Evolutionary conservation across 92 coral and sea anemone genomes (phyloP), one percentile per base, ranked within the genome.

Genomic region (Palythoa heliodiscus): DNA sequence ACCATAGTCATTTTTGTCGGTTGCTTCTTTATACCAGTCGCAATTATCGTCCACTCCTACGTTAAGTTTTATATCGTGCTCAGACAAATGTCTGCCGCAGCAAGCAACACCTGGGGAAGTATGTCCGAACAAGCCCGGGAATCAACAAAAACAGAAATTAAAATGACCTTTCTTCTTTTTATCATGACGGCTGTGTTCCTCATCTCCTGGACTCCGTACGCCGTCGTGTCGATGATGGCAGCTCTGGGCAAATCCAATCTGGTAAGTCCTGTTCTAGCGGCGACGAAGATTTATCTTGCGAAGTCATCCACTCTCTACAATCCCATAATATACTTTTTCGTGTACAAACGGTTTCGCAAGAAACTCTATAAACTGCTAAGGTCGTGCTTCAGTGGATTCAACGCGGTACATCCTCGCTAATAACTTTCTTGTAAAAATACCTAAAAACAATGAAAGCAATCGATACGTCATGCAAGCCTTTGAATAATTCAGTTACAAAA

Each of bases 281-380:
- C 66, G 24, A 67, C 35, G 67, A 55, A 55, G 22, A 57, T 57
- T 10, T 76, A 76, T 54, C 67, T 76, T 25, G 82, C 82, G 5
- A 76, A 76, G 82, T 76, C 82, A 53, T 76, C 82, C 7, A 76
- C 60, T 57, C 50, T 76, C 47, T 76, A 76, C 68, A 76, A 72
- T n/a, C 77, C 77, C 22, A 40, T 72, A 39, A 39, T 72, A 40
- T 72, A 72, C 55, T 72, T 72, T 47, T 38, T 72, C 11, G 54
- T 40, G 53, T 72, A 72, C 53, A 43, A 43, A 43, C 55, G 77
- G 12, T 72, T 72, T 47, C 77, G 77, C 25, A 47, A 17, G 25
- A 72, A 72, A 38, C 25, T 72, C 29, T n/a, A 17, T 29, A 72
- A 72, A 72, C 55, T 72, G 23, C 25, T 72, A 55, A 16, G 12